Evolutionary conservation across 2,113 vertebrate species (phyloP).

Genomic region (Camarhynchus parvulus): DNA sequence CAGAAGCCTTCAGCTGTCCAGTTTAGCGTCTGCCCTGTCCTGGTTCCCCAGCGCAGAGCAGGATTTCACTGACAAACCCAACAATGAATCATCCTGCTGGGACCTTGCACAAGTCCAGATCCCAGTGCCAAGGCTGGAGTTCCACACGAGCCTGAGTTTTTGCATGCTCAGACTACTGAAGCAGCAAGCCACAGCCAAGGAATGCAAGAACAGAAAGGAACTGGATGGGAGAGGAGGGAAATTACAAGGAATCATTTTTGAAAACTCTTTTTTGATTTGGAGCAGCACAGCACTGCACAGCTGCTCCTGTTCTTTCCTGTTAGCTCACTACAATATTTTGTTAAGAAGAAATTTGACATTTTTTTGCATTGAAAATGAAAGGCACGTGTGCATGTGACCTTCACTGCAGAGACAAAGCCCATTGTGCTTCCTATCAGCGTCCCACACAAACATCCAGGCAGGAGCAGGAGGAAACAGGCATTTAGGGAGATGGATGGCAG

Average conservation of each 20-base stretch:
- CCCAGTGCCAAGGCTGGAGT: not conserved
- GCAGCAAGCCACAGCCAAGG: not conserved
- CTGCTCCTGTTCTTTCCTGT: not conserved
- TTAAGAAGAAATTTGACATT: not conserved
- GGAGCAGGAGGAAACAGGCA: slow-evolving; percentile 10
- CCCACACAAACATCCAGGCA: not conserved
- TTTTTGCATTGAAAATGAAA: not conserved
- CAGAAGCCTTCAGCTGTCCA: not conserved
- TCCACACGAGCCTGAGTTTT: not conserved
- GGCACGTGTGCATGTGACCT: not conserved
- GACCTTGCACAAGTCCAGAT: not conserved
- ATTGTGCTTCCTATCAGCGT: not conserved
- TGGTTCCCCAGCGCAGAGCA: fast-evolving
- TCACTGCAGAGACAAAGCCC: not conserved
- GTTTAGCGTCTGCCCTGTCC: not conserved
- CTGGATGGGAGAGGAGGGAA: not conserved
- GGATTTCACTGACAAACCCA: not conserved
- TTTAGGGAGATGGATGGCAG: not conserved
- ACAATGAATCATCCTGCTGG: not conserved
- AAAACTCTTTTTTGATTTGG: not conserved
- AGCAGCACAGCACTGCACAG: not conserved
- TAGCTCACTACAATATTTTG: not conserved
- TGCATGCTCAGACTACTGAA: not conserved
- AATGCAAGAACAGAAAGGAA: not conserved
- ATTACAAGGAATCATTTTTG: not conserved